These are phyloP conservation scores for Xenopus borealis DNA, from an alignment of 2,113 vertebrate genomes.

Conservation along the genomic window DNA sequence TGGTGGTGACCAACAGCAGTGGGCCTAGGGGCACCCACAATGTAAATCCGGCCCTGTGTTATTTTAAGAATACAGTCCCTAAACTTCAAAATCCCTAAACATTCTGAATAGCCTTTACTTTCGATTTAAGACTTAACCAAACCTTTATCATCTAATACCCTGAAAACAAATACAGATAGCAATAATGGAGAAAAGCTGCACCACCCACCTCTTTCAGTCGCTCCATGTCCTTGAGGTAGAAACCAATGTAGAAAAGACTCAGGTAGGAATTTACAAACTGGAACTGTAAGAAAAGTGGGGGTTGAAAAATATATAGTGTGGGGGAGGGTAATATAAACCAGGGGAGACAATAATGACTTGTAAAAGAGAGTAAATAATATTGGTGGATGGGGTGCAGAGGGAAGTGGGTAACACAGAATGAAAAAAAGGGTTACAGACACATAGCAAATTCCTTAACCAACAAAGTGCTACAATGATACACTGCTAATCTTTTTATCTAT, in stretches of 20 bases:
- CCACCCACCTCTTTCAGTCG: constrained; percentile 89
- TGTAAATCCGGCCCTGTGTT: too few species aligned
- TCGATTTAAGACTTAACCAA: background rate
- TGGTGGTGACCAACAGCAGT: too few species aligned
- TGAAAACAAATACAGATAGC: background rate
- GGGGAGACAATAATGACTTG: background rate
- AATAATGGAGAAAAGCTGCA: background rate
- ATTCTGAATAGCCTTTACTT: too few species aligned
- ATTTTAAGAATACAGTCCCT: too few species aligned
- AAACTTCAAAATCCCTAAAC: too few species aligned
- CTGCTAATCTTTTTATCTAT: too few species aligned
- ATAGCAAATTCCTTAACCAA: background rate
- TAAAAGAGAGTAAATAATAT: too few species aligned
- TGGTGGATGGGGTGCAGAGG: background rate
- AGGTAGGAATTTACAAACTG: constrained; percentile 99
- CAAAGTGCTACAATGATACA: too few species aligned
- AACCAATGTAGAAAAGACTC: constrained; percentile 99
- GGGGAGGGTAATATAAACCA: background rate
- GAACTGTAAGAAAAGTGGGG: constrained; percentile 67
- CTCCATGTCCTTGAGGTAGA: constrained; percentile 99
- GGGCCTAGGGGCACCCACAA: too few species aligned
- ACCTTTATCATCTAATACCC: background rate
- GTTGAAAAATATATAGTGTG: background rate
- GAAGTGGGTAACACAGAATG: background rate
- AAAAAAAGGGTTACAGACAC: too few species aligned